Conservation (phyloP, 2,888 invertebrate species). For the Hipparchia semele region DNA sequence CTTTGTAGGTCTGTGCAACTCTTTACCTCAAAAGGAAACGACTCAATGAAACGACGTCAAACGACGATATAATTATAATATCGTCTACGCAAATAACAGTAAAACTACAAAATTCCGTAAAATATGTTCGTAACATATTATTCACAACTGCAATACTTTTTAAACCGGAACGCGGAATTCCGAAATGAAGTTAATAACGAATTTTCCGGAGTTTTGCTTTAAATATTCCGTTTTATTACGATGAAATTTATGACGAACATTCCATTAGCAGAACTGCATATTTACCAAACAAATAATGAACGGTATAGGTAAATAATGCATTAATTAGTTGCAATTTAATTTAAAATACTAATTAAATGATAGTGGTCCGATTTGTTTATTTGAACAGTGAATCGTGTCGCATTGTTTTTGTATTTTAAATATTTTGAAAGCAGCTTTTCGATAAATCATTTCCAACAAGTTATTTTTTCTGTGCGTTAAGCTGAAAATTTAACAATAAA, state of each 20-base stretch:
- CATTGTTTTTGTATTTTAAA: slow-evolving; percentile 6
- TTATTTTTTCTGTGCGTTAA: neutral
- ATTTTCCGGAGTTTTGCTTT: slow-evolving; percentile 36
- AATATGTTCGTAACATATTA: slow-evolving; percentile 41
- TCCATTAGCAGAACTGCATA: slow-evolving; percentile 30
- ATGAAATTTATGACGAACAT: slow-evolving; percentile 35
- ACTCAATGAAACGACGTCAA: too few relatives aligned
- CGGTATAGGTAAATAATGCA: slow-evolving; percentile 31
- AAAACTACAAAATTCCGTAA: slow-evolving; percentile 1
- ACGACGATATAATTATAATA: neutral
- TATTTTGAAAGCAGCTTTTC: neutral
- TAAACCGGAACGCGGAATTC: slow-evolving; percentile 39
- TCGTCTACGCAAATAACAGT: too few relatives aligned
- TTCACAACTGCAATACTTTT: slow-evolving; percentile 26
- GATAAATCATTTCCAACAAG: neutral
- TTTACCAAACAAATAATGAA: slow-evolving; percentile 35
- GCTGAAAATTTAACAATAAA: neutral
- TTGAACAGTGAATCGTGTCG: slow-evolving; percentile 10
- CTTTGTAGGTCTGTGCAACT: neutral
- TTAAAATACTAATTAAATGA: slow-evolving; percentile 36
- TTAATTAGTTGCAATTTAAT: slow-evolving; percentile 35
- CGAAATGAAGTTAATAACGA: slow-evolving; percentile 37
- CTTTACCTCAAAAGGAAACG: too few relatives aligned
- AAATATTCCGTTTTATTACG: slow-evolving; percentile 40
- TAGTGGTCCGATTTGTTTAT: slow-evolving; percentile 28